Percentiles rank a stretch among this genome's conserved stretches.
Evolutionary conservation across 2,888 invertebrate species (phyloP).

Genomic region (Apodemia duryi): DNA sequence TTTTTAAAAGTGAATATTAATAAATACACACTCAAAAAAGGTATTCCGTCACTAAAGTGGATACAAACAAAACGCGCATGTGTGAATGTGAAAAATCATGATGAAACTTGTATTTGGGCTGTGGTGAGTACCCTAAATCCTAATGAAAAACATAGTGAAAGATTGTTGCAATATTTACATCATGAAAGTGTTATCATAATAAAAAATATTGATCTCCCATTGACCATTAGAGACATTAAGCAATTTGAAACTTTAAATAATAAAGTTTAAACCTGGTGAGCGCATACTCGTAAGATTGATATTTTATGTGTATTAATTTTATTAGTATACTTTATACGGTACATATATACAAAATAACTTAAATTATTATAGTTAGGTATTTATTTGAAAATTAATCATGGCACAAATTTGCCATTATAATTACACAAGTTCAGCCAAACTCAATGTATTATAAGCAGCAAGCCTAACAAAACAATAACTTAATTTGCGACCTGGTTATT

Average conservation of each 20-base stretch:
- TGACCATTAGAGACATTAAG: too few species aligned
- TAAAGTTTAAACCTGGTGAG: too few species aligned
- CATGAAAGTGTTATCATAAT: not conserved
- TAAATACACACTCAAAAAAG: not conserved
- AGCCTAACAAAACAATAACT: conserved; percentile 6
- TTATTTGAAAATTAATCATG: too few species aligned
- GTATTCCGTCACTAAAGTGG: not conserved
- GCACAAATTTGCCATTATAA: not conserved
- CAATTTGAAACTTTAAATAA: too few species aligned
- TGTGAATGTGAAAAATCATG: not conserved
- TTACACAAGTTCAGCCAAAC: not conserved
- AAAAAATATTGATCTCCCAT: not conserved
- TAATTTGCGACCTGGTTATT: conserved; percentile 3
- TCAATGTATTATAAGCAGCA: conserved; percentile 2
- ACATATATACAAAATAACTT: too few species aligned
- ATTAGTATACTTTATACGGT: too few species aligned
- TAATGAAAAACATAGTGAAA: too few species aligned
- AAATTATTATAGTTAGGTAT: too few species aligned
- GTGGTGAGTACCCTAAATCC: too few species aligned
- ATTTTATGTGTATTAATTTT: too few species aligned
- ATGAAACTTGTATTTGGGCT: not conserved
- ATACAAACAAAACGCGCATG: not conserved
- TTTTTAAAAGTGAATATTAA: not conserved
- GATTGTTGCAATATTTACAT: not conserved
- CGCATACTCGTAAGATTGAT: too few species aligned